Base-by-base conservation (phyloP, 1,140 invertebrate species). In the Drosophila nigromelanica region DNA sequence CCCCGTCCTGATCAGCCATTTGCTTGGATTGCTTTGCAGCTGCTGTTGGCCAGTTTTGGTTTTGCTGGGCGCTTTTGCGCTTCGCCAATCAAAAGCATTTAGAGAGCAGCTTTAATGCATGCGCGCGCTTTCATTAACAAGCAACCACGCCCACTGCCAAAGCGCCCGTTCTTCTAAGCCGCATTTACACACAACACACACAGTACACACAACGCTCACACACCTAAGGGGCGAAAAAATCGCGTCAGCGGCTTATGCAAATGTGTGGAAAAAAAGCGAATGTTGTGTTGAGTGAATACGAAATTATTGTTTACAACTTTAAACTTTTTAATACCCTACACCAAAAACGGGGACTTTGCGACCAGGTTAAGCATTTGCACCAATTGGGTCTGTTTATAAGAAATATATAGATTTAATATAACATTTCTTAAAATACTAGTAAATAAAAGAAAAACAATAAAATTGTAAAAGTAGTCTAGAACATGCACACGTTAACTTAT, bases 241-340 rank as follows among this genome's bases (percentile, higher is more conserved):
- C 83, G 83, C 83, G 78, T 87, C 83, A 87, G 83, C 83, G 85
- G 83, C 83, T 87, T 87, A 87, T 87, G 83, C 83, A 87, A 87
- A 87, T 89, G 77, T 80, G 72, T 75, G 55, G 68, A 72, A 71
- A 76, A 76, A 76, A 76, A 76, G 59, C 50, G 68, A 64, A 71
- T 71, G 73, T 75, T 58, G 61, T 59, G 81, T 81, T 90, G 82
- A 90, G 89, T 90, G 87, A 90, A 90, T 90, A 76, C 82, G 63
- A 90, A 90, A 90, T 90, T 87, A 90, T 90, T 90, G 87, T 90
- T 90, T 90, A 89, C 85, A 89, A 85, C 85, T 86, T 85, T 89
- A 82, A 89, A 89, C 86, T 89, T 81, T 82, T 76, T 59, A 67
- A 83, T 85, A 63, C 72, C n/a, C 70, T 73, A 21, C 15, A 60